phyloP scores from a whole-genome alignment of 2,888 invertebrate genomes.

The Mycogona germanica region DNA sequence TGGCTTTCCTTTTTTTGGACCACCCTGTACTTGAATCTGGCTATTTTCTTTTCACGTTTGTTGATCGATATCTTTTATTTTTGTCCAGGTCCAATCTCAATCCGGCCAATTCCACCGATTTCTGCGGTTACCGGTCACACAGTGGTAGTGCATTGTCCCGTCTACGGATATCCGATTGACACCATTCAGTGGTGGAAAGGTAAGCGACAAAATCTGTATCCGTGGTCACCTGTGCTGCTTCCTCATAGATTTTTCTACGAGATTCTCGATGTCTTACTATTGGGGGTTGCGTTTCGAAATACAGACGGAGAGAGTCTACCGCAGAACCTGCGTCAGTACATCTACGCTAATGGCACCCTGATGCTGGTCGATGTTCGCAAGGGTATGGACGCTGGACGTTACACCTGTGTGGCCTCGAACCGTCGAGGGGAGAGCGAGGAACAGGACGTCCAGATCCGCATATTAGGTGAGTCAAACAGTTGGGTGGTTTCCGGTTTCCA shows the following conservation, averaged over 20 bases:
- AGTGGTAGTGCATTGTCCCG: conserved; percentile 61
- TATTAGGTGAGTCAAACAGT: conserved; percentile 10
- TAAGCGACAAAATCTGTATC: conserved; percentile 26
- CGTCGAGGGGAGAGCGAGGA: conserved; percentile 12
- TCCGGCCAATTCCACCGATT: conserved; percentile 63
- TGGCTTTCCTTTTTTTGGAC: neutral
- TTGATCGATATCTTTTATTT: conserved; percentile 18
- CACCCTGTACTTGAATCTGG: too few species aligned
- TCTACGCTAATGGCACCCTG: conserved; percentile 30
- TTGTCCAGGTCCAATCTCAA: conserved; percentile 57
- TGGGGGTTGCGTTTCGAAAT: neutral
- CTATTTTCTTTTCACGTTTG: too few species aligned
- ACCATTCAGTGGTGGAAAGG: conserved; percentile 66
- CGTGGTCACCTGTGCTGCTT: too few species aligned
- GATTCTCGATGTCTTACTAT: neutral
- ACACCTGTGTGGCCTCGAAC: conserved; percentile 20
- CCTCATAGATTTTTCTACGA: neutral
- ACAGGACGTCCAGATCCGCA: conserved; percentile 11
- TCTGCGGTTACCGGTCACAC: conserved; percentile 67
- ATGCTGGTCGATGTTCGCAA: conserved; percentile 32
- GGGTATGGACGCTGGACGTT: conserved; percentile 24
- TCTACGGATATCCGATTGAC: conserved; percentile 68
- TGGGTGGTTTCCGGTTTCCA: neutral
- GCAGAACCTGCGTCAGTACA: conserved; percentile 32
- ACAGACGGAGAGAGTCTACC: conserved; percentile 27